A percentile compares a stretch with the other conserved stretches of the same genome.
Conservation (phyloP, 2,113 vertebrate species). For the Tympanuchus pallidicinctus region DNA sequence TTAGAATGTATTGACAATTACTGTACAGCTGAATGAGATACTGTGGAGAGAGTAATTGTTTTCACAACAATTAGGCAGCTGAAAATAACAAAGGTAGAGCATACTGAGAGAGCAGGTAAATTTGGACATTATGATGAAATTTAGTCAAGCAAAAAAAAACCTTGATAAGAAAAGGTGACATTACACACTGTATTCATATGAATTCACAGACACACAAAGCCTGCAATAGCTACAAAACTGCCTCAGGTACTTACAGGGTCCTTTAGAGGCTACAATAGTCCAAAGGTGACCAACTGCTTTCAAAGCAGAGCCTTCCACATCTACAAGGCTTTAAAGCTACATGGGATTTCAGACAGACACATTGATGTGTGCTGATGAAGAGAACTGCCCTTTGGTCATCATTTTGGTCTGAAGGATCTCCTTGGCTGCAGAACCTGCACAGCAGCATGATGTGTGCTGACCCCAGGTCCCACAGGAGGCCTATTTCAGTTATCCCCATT, state of each 20-base stretch:
- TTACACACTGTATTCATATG: fast-evolving
- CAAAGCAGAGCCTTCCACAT: neutral
- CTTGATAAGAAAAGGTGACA: neutral
- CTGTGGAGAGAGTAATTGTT: neutral
- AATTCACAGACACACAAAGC: neutral
- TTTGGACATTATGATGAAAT: neutral
- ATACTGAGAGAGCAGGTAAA: neutral
- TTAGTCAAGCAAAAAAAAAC: neutral
- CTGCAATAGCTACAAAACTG: neutral
- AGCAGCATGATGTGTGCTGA: neutral
- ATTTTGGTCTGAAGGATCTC: fast-evolving
- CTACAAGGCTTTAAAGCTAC: neutral
- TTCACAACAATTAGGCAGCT: neutral
- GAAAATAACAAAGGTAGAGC: neutral
- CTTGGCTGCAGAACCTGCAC: neutral
- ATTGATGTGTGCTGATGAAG: neutral
- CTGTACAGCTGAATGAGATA: neutral
- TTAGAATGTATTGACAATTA: neutral
- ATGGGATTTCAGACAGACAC: neutral
- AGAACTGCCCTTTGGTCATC: neutral
- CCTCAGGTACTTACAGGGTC: neutral
- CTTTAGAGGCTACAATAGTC: neutral
- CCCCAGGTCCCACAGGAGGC: fast-evolving
- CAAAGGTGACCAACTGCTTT: neutral
- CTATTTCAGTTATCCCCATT: no score